A percentile compares a stretch with the other conserved stretches of the same genome.
phyloP scores from a whole-genome alignment of 2,113 vertebrate genomes.

The Mola mola region DNA sequence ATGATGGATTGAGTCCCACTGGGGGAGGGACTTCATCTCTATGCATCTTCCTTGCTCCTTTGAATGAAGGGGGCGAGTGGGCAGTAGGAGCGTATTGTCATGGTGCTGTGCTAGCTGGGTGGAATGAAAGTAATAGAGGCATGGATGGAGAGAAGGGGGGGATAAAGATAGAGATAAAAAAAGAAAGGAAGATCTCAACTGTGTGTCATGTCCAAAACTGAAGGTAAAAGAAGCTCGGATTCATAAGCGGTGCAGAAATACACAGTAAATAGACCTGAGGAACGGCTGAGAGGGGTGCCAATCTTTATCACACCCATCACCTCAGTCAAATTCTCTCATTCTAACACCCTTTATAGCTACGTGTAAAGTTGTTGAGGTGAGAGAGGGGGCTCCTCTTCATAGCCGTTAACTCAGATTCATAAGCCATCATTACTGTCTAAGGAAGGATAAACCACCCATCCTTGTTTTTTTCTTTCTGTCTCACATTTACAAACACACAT shows the following conservation, averaged over 20 bases:
- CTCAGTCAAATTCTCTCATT: constrained; percentile 10
- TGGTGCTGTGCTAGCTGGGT: constrained; percentile 26
- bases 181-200: constrained; percentile 8
- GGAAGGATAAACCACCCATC: too few species aligned
- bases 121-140: constrained; percentile 2
- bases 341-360: neutral
- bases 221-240: constrained; percentile 27
- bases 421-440: too few species aligned
- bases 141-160: constrained; percentile 6
- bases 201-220: constrained; percentile 7
- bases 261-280: constrained; percentile 1
- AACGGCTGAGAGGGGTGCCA: constrained; percentile 15
- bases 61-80: constrained; percentile 23
- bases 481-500: too few species aligned
- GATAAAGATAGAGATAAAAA: neutral
- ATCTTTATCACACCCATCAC: constrained; percentile 42
- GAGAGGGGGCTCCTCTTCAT: too few species aligned
- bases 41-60: constrained; percentile 34
- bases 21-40: constrained; percentile 46
- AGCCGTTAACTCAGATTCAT: too few species aligned
- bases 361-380: too few species aligned
- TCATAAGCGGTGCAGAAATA: constrained; percentile 5
- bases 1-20: constrained; percentile 59
- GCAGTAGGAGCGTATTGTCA: constrained; percentile 36
- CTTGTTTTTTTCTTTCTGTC: too few species aligned